Conservation (phyloP, 2,888 invertebrate genomes). For the Nebria salina region DNA sequence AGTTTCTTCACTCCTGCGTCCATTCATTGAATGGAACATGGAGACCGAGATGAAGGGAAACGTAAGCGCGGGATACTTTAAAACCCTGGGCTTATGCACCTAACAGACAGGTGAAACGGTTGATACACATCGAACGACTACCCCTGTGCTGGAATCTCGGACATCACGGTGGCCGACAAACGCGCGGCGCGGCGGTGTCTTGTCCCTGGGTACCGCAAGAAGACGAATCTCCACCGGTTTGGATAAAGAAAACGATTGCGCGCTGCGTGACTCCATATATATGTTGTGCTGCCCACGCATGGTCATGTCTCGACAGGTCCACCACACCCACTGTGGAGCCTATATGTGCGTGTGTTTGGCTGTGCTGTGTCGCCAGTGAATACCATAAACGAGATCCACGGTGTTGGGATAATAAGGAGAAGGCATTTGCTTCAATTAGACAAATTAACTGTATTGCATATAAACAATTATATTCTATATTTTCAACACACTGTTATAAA, state of each 20-base stretch:
- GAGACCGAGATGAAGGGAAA: conserved; percentile 9
- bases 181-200: not conserved
- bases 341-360: not conserved
- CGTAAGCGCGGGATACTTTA: not conserved
- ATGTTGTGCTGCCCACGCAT: conserved; percentile 32
- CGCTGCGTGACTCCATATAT: conserved; percentile 32
- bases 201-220: not conserved
- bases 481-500: too few relatives aligned
- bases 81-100: not conserved
- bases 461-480: too few relatives aligned
- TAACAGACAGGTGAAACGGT: not conserved
- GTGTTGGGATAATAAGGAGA: not conserved
- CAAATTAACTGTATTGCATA: too few relatives aligned
- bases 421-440: not conserved
- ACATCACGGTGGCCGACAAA: conserved; percentile 8
- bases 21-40: conserved; percentile 26
- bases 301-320: conserved; percentile 22
- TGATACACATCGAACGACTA: not conserved
- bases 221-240: conserved; percentile 30
- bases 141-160: conserved; percentile 8
- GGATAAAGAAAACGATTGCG: not conserved
- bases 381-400: not conserved
- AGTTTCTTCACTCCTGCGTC: conserved; percentile 27
- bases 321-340: conserved; percentile 35
- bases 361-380: conserved; percentile 21